These are phyloP conservation scores for Elephas maximus DNA, from an alignment of 2,113 vertebrate species.

Conservation along the genomic window DNA sequence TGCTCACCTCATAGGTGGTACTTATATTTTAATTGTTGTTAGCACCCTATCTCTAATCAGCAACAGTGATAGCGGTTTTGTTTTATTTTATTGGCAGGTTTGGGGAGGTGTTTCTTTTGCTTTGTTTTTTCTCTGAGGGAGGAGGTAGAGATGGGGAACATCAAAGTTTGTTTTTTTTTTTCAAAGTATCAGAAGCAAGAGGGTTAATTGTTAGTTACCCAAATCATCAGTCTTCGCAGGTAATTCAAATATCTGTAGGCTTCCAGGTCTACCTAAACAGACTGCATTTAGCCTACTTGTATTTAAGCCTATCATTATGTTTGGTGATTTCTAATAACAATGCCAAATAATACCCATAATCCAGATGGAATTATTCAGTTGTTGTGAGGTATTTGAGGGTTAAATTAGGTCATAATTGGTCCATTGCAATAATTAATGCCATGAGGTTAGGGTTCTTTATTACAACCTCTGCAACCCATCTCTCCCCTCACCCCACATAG, in stretches of 20 bases:
- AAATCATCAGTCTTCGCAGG: background rate
- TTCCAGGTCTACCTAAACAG: slow-evolving; percentile 1
- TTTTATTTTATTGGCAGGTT: background rate
- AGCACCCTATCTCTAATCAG: background rate
- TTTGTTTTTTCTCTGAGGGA: background rate
- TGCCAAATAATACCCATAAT: background rate
- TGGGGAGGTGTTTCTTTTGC: background rate
- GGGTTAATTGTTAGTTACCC: background rate
- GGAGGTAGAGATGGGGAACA: too few relatives aligned
- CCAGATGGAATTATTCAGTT: background rate
- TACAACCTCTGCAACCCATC: background rate
- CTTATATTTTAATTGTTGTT: background rate
- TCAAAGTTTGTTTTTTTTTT: background rate
- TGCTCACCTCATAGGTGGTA: background rate
- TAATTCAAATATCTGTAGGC: background rate
- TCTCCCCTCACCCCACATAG: background rate
- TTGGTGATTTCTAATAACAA: slow-evolving; percentile 46
- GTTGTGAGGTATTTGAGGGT: background rate
- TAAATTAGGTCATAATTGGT: background rate
- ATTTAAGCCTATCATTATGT: background rate
- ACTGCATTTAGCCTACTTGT: background rate
- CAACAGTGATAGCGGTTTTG: background rate
- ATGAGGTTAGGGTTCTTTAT: background rate
- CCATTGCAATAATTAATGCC: background rate
- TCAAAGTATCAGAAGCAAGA: background rate